Conservation (phyloP, 2,888 invertebrate genomes). For the Epicampocera succincta region DNA sequence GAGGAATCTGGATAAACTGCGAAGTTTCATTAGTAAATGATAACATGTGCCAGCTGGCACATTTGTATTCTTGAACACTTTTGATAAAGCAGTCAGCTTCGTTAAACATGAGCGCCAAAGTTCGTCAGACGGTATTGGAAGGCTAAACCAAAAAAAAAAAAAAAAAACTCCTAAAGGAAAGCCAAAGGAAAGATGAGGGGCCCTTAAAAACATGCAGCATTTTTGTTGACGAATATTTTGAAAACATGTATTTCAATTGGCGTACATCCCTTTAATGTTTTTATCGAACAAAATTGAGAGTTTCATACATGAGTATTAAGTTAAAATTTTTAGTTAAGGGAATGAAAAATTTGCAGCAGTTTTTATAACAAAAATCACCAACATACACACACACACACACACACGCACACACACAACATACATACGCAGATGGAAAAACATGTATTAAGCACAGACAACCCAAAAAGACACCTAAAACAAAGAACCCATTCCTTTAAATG, state of each 20-base stretch:
- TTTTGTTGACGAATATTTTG: neutral
- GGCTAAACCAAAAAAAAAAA: too few species aligned
- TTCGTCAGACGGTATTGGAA: too few species aligned
- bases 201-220: too few species aligned
- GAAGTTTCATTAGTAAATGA: too few species aligned
- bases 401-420: constrained; percentile 24
- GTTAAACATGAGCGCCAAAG: too few species aligned
- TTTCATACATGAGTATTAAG: constrained; percentile 40
- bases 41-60: too few species aligned
- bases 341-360: constrained; percentile 59
- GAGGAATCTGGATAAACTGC: too few species aligned
- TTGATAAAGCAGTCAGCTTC: too few species aligned
- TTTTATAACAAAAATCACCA: constrained; percentile 50
- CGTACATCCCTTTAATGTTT: constrained; percentile 54
- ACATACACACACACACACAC: constrained; percentile 31
- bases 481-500: constrained; percentile 59
- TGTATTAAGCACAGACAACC: constrained; percentile 36
- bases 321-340: constrained; percentile 53
- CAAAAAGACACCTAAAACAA: constrained; percentile 58
- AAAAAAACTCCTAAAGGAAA: too few species aligned
- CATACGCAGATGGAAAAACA: constrained; percentile 28
- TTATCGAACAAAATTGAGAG: constrained; percentile 58
- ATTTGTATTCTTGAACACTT: too few species aligned
- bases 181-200: too few species aligned
- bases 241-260: neutral